Base-by-base conservation (phyloP, 2,113 vertebrate species). In the Ptychochromis oligacanthus region DNA sequence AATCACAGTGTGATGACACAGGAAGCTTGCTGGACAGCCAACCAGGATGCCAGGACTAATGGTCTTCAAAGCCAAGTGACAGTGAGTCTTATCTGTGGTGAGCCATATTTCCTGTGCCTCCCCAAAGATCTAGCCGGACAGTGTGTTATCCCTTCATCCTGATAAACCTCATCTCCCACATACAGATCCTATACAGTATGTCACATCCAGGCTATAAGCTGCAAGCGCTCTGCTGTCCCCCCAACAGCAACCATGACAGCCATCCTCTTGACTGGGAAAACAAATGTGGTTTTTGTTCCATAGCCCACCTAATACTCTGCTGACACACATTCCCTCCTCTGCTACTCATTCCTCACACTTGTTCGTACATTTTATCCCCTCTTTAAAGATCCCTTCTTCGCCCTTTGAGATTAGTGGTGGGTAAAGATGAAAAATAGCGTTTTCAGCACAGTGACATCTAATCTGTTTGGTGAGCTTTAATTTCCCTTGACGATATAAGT, bases 401-500 rank as follows among this genome's bases (percentile, higher is more conserved):
- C 86, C 94, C 92, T 89, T 91, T 89, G 94, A 94, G 95, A 93
- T 92, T 91, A 92, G 89, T 75, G 89, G 81, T 24, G 91, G 90
- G 91, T 93, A 89, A 95, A 95, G 93, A 95, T 96, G 94, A 96
- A 96, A 95, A 95, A 96, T 95, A 89, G 90, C 81, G 13, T 95
- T 95, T 95, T 93, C 94, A 87, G 91, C 87, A 77, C 91, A 78
- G 92, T 95, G 95, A 95, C 95, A 96, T 91, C 91, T 95, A 95
- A 96, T 96, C 94, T 95, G 95, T 95, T 95, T 95, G 95, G 92
- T 75, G 89, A 93, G 93, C 89, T 94, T 95, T 96, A 96, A 96
- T 96, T 96, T 96, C 95, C 95, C 96, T 72, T 61, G 95, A 92
- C 92, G 91, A 89, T 77, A 58, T 58, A 58, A 84, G 76, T 77